Conservation (phyloP, 2,888 invertebrate genomes). For the Zaprionus bogoriensis region DNA sequence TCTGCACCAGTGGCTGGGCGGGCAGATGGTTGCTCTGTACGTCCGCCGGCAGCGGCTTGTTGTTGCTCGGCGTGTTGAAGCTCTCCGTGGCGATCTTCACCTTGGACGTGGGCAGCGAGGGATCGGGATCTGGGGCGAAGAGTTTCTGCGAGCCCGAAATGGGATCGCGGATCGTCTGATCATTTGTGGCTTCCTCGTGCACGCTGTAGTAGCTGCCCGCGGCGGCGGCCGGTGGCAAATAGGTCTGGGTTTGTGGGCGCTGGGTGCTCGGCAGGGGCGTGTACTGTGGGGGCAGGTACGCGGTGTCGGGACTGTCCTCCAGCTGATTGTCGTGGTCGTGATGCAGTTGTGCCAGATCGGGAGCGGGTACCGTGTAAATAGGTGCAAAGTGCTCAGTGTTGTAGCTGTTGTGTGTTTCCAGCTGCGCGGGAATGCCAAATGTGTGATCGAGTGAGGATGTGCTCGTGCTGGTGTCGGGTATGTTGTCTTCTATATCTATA, state of each 20-base stretch:
- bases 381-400: conserved; percentile 95
- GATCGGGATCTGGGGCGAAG: conserved; percentile 84
- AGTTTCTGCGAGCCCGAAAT: conserved; percentile 82
- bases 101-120: conserved; percentile 82
- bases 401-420: conserved; percentile 81
- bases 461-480: not conserved
- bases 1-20: conserved; percentile 80
- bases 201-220: conserved; percentile 84
- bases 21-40: conserved; percentile 79
- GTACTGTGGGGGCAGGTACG: conserved; percentile 68
- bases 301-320: conserved; percentile 67
- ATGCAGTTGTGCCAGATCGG: conserved; percentile 85
- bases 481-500: not conserved
- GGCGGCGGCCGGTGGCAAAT: conserved; percentile 14
- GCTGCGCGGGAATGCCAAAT: conserved; percentile 59
- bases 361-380: conserved; percentile 93
- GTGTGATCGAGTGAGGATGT: conserved; percentile 10
- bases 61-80: conserved; percentile 83
- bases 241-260: conserved; percentile 42
- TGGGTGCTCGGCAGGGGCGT: conserved; percentile 32
- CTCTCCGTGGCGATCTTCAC: conserved; percentile 82
- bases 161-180: conserved; percentile 81
- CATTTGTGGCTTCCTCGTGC: conserved; percentile 84
- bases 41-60: conserved; percentile 80
- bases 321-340: conserved; percentile 81